Base-by-base conservation (phyloP, 2,888 invertebrate genomes). In the Polyommatus icarus region DNA sequence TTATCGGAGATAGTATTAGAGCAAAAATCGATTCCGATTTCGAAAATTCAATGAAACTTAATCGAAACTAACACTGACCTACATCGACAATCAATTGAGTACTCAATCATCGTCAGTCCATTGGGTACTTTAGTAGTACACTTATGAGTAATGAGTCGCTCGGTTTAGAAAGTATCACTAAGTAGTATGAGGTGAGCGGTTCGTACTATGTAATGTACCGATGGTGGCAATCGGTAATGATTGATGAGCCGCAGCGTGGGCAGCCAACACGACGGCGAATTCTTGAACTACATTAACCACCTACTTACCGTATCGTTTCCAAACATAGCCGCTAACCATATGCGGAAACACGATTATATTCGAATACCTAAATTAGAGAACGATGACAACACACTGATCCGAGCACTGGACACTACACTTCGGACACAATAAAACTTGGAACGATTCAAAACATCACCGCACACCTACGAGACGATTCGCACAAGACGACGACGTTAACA, bases 161-260 rank as follows among this genome's bases (percentile, higher is more conserved):
- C 83, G 83, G 82, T 86, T 87, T 88, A 86, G 87, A 89, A 89
- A 90, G 87, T 87, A 86, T 85, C 83, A 83, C 82, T 82, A n/a
- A n/a, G n/a, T n/a, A n/a, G n/a, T n/a, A 83, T 83, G 84, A 84
- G 84, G 84, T 83, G 84, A 82, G 82, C 80, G 84, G 87, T 87
- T 86, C 85, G 85, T 89, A 87, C 85, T 87, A 6, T 67, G 29
- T 67, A 87, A 5, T 67, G 29, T 67, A 87, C 85, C 84, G 86
- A 83, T 80, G 80, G 82, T 84, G 85, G 84, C 87, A 86, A 86
- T 87, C 82, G 86, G 84, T 85, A 87, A 88, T 92, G 90, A 92
- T 90, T 87, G 89, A 92, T 89, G 88, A 86, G 84, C 86, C 86
- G 85, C 81, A 83, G 89, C 87, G 91, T 92, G 88, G 91, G 91